Conservation (phyloP, 2,888 invertebrate genomes). For the Agrochola lota region DNA sequence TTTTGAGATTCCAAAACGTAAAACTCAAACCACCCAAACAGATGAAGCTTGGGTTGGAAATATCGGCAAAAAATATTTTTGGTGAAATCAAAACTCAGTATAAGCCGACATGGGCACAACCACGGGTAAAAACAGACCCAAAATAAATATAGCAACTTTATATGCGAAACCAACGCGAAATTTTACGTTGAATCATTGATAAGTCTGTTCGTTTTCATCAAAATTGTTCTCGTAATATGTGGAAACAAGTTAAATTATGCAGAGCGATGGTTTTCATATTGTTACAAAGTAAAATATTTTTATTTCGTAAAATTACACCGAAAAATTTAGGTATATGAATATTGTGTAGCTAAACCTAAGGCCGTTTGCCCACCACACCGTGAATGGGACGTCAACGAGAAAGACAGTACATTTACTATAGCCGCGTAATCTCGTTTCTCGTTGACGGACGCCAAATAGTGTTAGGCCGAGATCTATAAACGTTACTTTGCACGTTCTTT, state of each 20-base stretch:
- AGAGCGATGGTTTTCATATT: conserved; percentile 9
- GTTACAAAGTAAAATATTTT: not conserved
- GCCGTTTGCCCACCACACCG: too few species aligned
- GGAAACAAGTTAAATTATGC: conserved; percentile 30
- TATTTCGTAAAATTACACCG: not conserved
- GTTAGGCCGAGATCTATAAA: too few species aligned
- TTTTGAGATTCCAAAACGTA: conserved; percentile 8
- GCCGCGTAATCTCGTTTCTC: too few species aligned
- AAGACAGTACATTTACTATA: too few species aligned
- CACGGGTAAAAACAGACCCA: not conserved
- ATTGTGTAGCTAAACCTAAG: too few species aligned
- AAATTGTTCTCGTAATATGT: conserved; percentile 19
- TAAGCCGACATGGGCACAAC: conserved; percentile 8
- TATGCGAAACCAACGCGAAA: conserved; percentile 15
- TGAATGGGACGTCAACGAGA: too few species aligned
- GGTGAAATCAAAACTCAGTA: conserved; percentile 34
- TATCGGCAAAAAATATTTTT: conserved; percentile 18
- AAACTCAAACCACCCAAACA: not conserved
- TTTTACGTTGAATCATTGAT: conserved; percentile 41
- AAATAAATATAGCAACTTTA: conserved; percentile 13
- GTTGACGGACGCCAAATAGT: too few species aligned
- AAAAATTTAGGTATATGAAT: too few species aligned
- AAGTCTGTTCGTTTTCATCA: conserved; percentile 22
- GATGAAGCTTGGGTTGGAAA: not conserved
- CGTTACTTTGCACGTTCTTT: too few species aligned